Base-by-base conservation (phyloP, 2,797 vertebrate genomes). In the Hafferia zeledoni region DNA sequence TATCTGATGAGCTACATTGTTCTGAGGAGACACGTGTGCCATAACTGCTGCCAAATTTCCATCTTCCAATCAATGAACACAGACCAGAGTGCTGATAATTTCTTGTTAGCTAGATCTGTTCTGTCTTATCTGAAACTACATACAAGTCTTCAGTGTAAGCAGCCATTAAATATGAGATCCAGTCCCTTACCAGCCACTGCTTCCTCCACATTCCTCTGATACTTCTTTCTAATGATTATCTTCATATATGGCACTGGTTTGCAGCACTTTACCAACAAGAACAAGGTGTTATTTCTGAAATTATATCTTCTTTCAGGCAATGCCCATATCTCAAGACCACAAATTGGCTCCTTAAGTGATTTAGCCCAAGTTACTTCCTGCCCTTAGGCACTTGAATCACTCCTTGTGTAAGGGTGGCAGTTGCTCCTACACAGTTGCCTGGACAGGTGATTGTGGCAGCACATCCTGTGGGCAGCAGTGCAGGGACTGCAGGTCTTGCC, bases 331-430 rank as follows among this genome's bases (percentile, higher is more conserved):
- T 83, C 57, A 72, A 72, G 69, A 90, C 72, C 89, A 94, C 87
- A 87, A 89, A 91, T 1, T 69, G 65, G 43, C 11, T 88, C 80
- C 61, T 72, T 30, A 33, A 3, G 30, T 33, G 69, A 83, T 30
- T 76, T 59, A 76, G 57, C 53, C 20, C 55, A 59, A 50, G 65
- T 44, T 65, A 83, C 90, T 95, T 96, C 94, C 93, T 94, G 85
- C 76, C 95, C 83, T 65, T 6, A 23, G 77, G 94, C 79, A 33
- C 65, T 59, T 86, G 94, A 77, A 72, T 84, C 65, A 78, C 61
- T 83, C 39, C 55, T 18, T 89, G 60, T 37, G 4, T 13, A 19
- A 77, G 61, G 87, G 31, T 37, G 72, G 25, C 47, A 74, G 71
- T 63, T 0, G 0, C 39, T 84, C 44, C 57, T 50, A 5, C 1